phyloP scores from a whole-genome alignment of 30 jellyfish, hydroid and myxozoan species.

The Turritopsis dohrnii region DNA sequence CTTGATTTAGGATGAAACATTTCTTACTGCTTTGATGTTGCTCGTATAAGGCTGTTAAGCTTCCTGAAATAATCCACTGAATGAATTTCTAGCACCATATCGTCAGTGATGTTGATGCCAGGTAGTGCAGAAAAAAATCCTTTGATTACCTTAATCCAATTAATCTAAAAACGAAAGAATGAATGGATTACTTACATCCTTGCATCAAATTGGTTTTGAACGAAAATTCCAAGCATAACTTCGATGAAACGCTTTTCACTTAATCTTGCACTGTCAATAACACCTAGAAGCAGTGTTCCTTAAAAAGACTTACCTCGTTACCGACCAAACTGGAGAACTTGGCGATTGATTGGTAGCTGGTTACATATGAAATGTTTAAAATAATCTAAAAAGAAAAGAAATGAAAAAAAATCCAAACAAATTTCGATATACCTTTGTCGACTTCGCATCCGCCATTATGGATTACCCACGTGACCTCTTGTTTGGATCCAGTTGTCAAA shows the following conservation, averaged over 20 bases:
- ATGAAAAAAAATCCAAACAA: not conserved
- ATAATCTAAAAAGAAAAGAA: not conserved
- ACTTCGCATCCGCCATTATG: no score
- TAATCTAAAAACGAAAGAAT: conserved; percentile 1
- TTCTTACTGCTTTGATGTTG: conserved; percentile 22
- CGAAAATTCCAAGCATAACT: not conserved
- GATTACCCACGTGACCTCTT: no score
- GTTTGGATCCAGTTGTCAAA: no score
- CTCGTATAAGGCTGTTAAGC: conserved; percentile 7
- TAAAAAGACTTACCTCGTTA: not conserved
- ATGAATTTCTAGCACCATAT: conserved; percentile 4
- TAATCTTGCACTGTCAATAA: no score
- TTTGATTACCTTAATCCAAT: conserved; percentile 20
- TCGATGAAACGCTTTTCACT: no score
- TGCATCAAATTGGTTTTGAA: not conserved
- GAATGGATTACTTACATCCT: not conserved
- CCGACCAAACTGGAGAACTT: not conserved
- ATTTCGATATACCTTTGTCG: no score
- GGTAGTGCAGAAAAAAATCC: conserved; percentile 17
- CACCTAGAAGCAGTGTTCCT: no score
- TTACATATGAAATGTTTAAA: not conserved
- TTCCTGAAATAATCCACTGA: conserved; percentile 14
- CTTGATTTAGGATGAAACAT: not conserved
- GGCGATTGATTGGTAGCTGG: not conserved
- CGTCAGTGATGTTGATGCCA: conserved; percentile 2